Conservation (phyloP, 2,113 vertebrate species). For the Lepus timidus region DNA sequence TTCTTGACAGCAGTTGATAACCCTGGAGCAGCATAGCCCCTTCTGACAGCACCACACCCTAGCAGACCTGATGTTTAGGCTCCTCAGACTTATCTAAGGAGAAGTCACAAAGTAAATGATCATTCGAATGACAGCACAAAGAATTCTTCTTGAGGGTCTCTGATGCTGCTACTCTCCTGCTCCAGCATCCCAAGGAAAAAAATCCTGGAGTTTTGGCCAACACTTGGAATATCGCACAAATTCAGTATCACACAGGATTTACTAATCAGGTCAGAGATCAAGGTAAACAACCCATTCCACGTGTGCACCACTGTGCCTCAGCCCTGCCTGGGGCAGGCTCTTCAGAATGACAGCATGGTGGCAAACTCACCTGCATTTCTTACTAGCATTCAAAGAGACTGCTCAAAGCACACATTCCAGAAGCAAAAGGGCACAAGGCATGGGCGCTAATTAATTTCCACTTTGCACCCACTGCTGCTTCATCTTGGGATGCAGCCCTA, state of each 20-base stretch:
- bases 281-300: not conserved
- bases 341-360: not conserved
- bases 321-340: not conserved
- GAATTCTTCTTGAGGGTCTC: not conserved
- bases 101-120: not conserved
- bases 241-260: not conserved
- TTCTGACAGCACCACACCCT: not conserved
- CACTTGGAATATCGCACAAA: not conserved
- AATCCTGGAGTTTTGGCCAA: not conserved
- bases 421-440: not conserved
- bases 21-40: not conserved
- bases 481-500: not conserved
- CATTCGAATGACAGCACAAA: not conserved
- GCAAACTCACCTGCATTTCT: not conserved
- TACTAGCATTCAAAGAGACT: not conserved
- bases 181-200: not conserved
- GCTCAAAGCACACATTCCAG: not conserved
- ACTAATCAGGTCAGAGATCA: not conserved
- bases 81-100: fast-evolving
- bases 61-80: not conserved
- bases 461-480: not conserved
- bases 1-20: not conserved
- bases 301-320: not conserved
- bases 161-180: not conserved
- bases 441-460: not conserved